A percentile compares a stretch with the other conserved stretches of the same genome.
Evolutionary conservation across 1,140 invertebrate genomes (phyloP).

Genomic region (Cherax quadricarinatus): DNA sequence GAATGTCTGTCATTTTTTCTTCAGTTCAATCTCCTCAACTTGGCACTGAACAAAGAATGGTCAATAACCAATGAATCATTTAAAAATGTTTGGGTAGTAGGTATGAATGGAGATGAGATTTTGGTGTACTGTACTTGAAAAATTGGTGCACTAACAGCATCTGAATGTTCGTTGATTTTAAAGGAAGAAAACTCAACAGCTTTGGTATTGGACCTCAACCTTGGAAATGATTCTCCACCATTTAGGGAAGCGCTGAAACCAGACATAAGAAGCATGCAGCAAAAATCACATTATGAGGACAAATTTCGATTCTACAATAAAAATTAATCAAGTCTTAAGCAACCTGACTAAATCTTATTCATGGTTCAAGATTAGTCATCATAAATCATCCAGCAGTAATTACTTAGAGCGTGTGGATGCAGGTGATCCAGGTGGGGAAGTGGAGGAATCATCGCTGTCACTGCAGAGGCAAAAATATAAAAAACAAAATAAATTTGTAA

Average conservation of each 20-base stretch:
- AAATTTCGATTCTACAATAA: background rate
- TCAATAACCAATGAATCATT: too few relatives aligned
- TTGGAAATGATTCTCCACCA: too few relatives aligned
- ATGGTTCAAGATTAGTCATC: background rate
- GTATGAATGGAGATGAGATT: too few relatives aligned
- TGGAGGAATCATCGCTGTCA: constrained; percentile 68
- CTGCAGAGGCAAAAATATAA: constrained; percentile 64
- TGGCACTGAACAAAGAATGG: too few relatives aligned
- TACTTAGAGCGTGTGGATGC: constrained; percentile 68
- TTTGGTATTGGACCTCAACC: too few relatives aligned
- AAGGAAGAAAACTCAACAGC: too few relatives aligned
- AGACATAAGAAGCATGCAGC: background rate
- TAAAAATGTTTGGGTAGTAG: too few relatives aligned
- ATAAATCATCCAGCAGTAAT: constrained; percentile 38
- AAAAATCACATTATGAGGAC: background rate
- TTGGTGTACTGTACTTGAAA: too few relatives aligned
- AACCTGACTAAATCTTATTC: background rate
- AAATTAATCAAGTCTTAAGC: background rate
- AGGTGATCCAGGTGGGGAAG: constrained; percentile 59
- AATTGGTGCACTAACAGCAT: too few relatives aligned
- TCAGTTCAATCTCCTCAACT: too few relatives aligned
- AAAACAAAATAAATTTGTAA: constrained; percentile 2
- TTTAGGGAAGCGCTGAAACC: background rate
- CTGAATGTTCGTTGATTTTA: too few relatives aligned
- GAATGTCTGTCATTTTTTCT: too few relatives aligned